phyloP scores from a whole-genome alignment of 2,888 invertebrate species.

The Abrostola tripartita region DNA sequence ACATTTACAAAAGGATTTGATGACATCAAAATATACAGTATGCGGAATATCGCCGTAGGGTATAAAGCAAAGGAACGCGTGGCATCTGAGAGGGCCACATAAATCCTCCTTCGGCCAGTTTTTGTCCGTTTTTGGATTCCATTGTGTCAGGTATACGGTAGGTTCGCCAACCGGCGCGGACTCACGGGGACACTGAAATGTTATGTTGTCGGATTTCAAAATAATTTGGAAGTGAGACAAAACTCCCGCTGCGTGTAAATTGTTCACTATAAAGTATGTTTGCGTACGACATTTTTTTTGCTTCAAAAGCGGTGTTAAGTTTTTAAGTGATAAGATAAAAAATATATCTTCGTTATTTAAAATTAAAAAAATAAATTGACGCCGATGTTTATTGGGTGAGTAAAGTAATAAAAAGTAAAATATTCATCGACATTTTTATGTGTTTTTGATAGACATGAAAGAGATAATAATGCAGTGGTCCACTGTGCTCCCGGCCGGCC shows the following conservation, averaged over 20 bases:
- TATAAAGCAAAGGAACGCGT: conserved; percentile 50
- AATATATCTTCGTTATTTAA: conserved; percentile 4
- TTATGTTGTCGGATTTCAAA: conserved; percentile 34
- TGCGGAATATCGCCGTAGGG: conserved; percentile 51
- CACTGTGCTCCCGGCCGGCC: conserved; percentile 16
- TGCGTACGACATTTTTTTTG: conserved; percentile 2
- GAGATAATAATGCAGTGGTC: conserved; percentile 1
- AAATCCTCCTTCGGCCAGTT: conserved; percentile 71
- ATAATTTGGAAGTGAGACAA: conserved; percentile 41
- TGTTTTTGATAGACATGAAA: conserved; percentile 18
- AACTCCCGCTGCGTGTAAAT: conserved; percentile 47
- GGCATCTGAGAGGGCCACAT: conserved; percentile 61
- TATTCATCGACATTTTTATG: conserved; percentile 24
- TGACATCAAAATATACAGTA: conserved; percentile 56
- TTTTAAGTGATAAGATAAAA: conserved; percentile 12
- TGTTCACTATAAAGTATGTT: conserved; percentile 21
- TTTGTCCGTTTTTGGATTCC: conserved; percentile 80
- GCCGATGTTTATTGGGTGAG: conserved; percentile 22
- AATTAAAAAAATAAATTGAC: conserved; percentile 17
- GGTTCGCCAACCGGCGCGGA: conserved; percentile 52
- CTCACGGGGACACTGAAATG: conserved; percentile 38
- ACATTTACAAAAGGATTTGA: conserved; percentile 57
- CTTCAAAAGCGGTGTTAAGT: conserved; percentile 10
- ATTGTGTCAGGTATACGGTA: conserved; percentile 75
- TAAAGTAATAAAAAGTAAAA: conserved; percentile 25